Base-by-base conservation (phyloP, 2,113 vertebrate genomes). In the Channa maculata region DNA sequence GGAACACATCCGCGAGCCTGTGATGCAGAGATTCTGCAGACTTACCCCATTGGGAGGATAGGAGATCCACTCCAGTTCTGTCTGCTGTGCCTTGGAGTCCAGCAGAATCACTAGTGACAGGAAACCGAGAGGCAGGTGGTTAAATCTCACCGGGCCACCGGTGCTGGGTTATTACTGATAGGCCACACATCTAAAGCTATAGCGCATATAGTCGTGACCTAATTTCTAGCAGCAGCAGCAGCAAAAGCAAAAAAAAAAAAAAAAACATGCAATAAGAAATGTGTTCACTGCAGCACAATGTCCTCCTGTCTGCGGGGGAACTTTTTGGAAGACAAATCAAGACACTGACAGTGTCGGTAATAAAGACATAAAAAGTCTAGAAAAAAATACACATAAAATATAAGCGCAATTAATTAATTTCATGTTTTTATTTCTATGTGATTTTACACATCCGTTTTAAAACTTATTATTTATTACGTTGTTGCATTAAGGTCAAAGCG, bases 71-170 rank as follows among this genome's bases (percentile, higher is more conserved):
- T 99, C 97, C 92, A 98, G 90, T 65, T 99, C 97, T 91, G 98
- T 99, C 92, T 99, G 98, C 94, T 98, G 97, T 94, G 97, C 97
- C 96, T 98, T 99, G 86, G 98, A 98, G 93, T 99, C 97, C 95
- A 99, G 92, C 86, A 99, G 95, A 92, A 96, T 95, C 94, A 99
- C 98, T 99, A 87, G 87, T 93, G 94, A 93, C 84, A 88, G 90
- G 88, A 89, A 86, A 87, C 37, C 88, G 65, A 91, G 69, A 91
- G 68, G 75, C 84, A 91, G 80, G 86, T 86, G 86, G 89, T 91
- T 92, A 92, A 90, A 89, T 88, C 87, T 90, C 86, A 89, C 66
- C 38, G 51, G 77, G 67, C 48, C 34, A 64, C 66, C 15, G 62
- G 59, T 43, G 38, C 53, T 68, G 24, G 10, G 9, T 24, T 53